Percentiles rank a stretch among this genome's conserved stretches.
phyloP scores from a whole-genome alignment of 2,888 invertebrate species.

The Monoplex corrugatus region DNA sequence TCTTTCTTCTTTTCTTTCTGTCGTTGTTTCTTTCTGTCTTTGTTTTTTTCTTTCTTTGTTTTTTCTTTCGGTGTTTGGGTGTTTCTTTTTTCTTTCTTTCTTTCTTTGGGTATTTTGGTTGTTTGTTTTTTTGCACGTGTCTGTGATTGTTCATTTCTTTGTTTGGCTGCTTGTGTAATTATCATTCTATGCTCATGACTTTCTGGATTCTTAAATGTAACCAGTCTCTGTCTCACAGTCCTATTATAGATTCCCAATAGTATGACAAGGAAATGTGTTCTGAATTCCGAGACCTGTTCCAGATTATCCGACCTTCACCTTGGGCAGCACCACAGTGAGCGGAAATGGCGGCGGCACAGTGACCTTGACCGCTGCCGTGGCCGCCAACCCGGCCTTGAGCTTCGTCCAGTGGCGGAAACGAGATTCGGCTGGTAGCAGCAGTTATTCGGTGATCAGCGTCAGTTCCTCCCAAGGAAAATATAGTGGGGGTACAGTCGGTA shows the following conservation, averaged over 20 bases:
- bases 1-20: background rate
- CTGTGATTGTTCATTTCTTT: background rate
- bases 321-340: background rate
- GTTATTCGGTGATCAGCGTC: background rate
- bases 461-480: conserved; percentile 43
- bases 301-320: conserved; percentile 49
- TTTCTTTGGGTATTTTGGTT: background rate
- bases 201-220: background rate
- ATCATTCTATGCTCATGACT: no score
- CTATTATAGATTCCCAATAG: no score
- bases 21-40: background rate
- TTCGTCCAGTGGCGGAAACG: conserved; percentile 46
- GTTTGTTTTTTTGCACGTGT: background rate
- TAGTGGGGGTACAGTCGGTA: conserved; percentile 54
- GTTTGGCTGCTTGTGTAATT: background rate
- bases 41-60: background rate
- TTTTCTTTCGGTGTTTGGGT: background rate
- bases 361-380: conserved; percentile 43
- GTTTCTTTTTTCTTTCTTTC: background rate
- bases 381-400: conserved; percentile 49
- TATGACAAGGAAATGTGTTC: no score
- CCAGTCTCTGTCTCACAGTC: no score
- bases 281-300: no score
- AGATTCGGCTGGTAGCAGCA: background rate
- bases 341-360: conserved; percentile 23